phyloP scores from a whole-genome alignment of 2,113 vertebrate species.

The Pituophis catenifer region DNA sequence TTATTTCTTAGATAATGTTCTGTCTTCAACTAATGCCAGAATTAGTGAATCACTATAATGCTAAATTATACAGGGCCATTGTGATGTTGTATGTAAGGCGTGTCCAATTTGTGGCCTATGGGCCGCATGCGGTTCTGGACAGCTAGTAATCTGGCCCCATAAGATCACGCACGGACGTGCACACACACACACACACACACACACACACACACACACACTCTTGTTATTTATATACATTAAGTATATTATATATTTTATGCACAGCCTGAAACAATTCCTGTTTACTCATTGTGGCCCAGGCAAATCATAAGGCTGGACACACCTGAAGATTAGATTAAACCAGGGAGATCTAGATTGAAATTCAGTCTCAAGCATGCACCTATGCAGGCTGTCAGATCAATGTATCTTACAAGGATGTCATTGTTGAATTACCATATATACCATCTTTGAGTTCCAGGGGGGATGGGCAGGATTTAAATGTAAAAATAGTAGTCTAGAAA shows the following conservation, averaged over 20 bases:
- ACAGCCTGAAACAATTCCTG: neutral
- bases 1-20: neutral
- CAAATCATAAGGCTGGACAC: neutral
- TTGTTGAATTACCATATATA: neutral
- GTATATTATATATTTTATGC: neutral
- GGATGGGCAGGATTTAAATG: neutral
- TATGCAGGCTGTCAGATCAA: neutral
- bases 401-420: neutral
- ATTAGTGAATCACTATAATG: neutral
- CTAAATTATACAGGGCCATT: neutral
- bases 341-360: neutral
- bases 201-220: too few species aligned
- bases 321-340: neutral
- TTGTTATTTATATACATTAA: neutral
- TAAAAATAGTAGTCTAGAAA: neutral
- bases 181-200: fast-evolving
- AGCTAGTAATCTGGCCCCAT: neutral
- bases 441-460: neutral
- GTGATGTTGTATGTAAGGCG: neutral
- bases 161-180: neutral
- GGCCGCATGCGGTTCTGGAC: neutral
- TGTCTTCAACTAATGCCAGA: neutral
- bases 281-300: neutral
- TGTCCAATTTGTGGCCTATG: neutral
- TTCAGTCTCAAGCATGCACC: neutral